Evolutionary conservation across 2,797 vertebrate genomes (phyloP).

Genomic region (Gobio occitaniae): DNA sequence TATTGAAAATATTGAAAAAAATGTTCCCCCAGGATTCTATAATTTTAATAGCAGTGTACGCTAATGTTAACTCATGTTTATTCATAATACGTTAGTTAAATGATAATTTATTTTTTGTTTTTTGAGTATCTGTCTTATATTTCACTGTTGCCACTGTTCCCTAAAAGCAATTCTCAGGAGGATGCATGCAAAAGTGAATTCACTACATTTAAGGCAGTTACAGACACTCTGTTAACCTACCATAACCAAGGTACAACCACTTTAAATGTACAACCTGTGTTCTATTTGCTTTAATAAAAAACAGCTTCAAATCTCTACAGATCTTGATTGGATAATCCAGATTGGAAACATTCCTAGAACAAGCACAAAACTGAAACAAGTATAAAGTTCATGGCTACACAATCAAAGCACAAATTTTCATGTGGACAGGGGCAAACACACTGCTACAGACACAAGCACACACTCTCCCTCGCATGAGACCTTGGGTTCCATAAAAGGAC

Average conservation of each 20-base stretch:
- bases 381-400: background rate
- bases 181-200: background rate
- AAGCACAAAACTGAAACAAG: background rate
- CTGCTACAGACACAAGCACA: conserved; percentile 27
- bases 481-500: conserved; percentile 25
- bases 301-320: background rate
- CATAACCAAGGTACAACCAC: background rate
- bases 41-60: background rate
- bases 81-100: background rate
- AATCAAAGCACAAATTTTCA: background rate
- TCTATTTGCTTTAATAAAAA: conserved; percentile 2
- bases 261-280: background rate
- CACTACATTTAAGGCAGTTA: background rate
- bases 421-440: conserved; percentile 17
- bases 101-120: background rate
- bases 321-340: background rate
- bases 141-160: background rate
- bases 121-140: background rate
- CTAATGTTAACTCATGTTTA: background rate
- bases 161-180: background rate
- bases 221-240: background rate
- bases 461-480: conserved; percentile 3
- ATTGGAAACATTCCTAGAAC: background rate
- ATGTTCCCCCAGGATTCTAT: too few relatives aligned
- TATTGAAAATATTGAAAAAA: too few relatives aligned